phyloP scores from a whole-genome alignment of 2,888 invertebrate genomes.

The Polydrusus pterygomalis region DNA sequence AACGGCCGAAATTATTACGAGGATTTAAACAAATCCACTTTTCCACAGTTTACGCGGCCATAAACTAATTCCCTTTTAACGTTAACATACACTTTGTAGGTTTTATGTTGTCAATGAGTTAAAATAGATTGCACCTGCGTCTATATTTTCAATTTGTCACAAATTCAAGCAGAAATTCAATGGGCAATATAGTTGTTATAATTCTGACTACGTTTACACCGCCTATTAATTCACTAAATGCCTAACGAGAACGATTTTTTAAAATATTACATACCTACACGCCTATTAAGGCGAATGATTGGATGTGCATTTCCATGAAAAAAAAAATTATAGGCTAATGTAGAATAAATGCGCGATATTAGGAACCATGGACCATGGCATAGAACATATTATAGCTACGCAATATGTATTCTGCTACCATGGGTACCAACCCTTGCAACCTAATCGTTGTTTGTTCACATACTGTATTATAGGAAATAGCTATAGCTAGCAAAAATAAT shows the following conservation, averaged over 20 bases:
- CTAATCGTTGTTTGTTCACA: too few relatives aligned
- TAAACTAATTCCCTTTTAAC: constrained; percentile 40
- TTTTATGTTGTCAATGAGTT: constrained; percentile 38
- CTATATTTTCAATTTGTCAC: constrained; percentile 48
- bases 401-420: too few relatives aligned
- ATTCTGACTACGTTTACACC: constrained; percentile 11
- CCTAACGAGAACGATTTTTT: not conserved
- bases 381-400: too few relatives aligned
- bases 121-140: constrained; percentile 51
- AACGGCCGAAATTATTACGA: constrained; percentile 12
- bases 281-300: too few relatives aligned
- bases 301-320: too few relatives aligned
- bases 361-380: too few relatives aligned
- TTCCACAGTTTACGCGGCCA: constrained; percentile 27
- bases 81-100: constrained; percentile 34
- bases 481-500: too few relatives aligned
- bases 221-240: not conserved
- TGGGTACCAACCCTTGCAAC: too few relatives aligned
- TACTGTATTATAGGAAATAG: too few relatives aligned
- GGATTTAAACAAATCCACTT: constrained; percentile 23
- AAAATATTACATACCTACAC: not conserved
- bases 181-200: constrained; percentile 22
- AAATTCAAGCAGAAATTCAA: constrained; percentile 1
- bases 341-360: too few relatives aligned
- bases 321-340: too few relatives aligned